Percentiles rank a stretch among this genome's conserved stretches.
Conservation (phyloP, 2,797 vertebrate species). For the Hemibagrus guttatus region DNA sequence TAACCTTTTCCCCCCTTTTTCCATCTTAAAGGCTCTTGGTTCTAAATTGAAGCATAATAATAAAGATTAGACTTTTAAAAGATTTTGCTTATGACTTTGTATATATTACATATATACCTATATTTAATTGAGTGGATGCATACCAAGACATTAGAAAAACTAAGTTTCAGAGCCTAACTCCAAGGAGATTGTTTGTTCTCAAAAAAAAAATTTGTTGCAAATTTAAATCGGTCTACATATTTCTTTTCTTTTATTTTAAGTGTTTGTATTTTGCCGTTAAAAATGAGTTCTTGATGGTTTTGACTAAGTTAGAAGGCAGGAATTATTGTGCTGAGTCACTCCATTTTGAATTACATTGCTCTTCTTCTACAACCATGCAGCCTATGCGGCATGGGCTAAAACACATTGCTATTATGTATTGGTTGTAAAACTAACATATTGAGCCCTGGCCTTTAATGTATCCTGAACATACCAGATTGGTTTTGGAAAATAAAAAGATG, state of each 20-base stretch:
- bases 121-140: slow-evolving; percentile 71
- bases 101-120: slow-evolving; percentile 73
- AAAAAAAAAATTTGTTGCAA: not conserved
- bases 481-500: slow-evolving; percentile 51
- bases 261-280: slow-evolving; percentile 59
- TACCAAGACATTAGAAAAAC: slow-evolving; percentile 59
- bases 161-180: slow-evolving; percentile 68
- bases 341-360: slow-evolving; percentile 23
- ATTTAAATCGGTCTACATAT: not conserved
- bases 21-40: slow-evolving; percentile 67
- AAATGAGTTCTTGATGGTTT: slow-evolving; percentile 54
- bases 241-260: slow-evolving; percentile 66
- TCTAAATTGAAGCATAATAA: slow-evolving; percentile 79
- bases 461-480: slow-evolving; percentile 51
- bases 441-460: slow-evolving; percentile 53
- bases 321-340: slow-evolving; percentile 49
- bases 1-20: slow-evolving; percentile 53
- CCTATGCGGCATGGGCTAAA: not conserved
- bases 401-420: slow-evolving; percentile 29
- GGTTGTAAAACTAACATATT: slow-evolving; percentile 55
- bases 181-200: not conserved
- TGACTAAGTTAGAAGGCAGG: slow-evolving; percentile 43
- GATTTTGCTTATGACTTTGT: slow-evolving; percentile 75
- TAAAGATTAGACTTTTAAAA: slow-evolving; percentile 82
- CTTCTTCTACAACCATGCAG: slow-evolving; percentile 29